Evolutionary conservation across 1,140 invertebrate genomes (phyloP).

Genomic region (Bombus confusus): DNA sequence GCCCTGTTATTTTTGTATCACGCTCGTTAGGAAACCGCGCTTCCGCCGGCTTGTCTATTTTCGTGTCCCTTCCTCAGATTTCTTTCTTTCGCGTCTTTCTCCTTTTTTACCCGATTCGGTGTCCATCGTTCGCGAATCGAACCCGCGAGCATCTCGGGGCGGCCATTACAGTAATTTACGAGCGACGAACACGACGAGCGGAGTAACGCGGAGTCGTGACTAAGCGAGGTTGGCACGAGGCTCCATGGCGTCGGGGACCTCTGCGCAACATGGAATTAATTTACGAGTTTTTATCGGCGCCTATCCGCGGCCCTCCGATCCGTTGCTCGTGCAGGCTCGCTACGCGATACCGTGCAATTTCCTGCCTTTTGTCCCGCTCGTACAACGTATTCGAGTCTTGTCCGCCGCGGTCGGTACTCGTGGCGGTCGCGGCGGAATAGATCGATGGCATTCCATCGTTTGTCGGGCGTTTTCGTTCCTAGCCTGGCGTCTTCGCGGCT

Average conservation of each 20-base stretch:
- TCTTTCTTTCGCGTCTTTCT: conserved; percentile 16
- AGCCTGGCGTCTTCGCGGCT: background rate
- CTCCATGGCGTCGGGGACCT: background rate
- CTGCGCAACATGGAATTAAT: conserved; percentile 19
- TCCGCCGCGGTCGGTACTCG: background rate
- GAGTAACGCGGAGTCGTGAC: conserved; percentile 3
- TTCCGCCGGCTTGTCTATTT: conserved; percentile 68
- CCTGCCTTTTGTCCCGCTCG: conserved; percentile 27
- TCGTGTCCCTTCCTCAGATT: conserved; percentile 28
- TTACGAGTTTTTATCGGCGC: conserved; percentile 15
- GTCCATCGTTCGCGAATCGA: conserved; percentile 48
- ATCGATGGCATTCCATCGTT: conserved; percentile 8
- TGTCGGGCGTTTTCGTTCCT: no score
- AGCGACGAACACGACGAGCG: background rate
- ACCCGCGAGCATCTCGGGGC: conserved; percentile 28
- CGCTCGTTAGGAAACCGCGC: conserved; percentile 64
- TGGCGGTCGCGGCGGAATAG: background rate
- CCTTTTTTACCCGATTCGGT: conserved; percentile 30
- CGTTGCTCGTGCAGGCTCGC: background rate
- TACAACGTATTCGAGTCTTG: background rate
- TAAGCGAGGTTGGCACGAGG: background rate
- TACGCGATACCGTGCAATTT: conserved; percentile 7
- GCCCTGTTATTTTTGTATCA: conserved; percentile 67
- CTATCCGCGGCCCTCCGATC: background rate
- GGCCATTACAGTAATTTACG: conserved; percentile 22